Percentiles rank a stretch among this genome's conserved stretches.
These are phyloP conservation scores for Xyrichtys novacula DNA, from an alignment of 2,797 vertebrate species.

Conservation along the genomic window DNA sequence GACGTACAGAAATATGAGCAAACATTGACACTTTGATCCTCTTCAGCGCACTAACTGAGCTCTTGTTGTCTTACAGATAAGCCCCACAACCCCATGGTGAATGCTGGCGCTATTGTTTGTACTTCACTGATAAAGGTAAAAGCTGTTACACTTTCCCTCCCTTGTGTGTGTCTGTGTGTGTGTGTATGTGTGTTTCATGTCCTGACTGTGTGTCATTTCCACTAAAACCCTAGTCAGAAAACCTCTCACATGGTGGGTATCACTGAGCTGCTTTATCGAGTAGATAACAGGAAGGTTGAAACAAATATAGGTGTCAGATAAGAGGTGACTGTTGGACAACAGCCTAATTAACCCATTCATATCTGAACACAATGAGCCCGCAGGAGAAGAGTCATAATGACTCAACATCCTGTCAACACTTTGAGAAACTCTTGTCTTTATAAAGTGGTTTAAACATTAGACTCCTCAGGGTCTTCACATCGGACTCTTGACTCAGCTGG, in stretches of 20 bases:
- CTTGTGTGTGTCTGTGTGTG: constrained; percentile 23
- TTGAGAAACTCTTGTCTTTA: neutral
- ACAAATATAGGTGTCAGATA: constrained; percentile 31
- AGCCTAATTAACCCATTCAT: constrained; percentile 15
- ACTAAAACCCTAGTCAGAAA: constrained; percentile 14
- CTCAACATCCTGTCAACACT: constrained; percentile 19
- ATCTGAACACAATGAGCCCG: constrained; percentile 19
- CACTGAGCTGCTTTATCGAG: constrained; percentile 43
- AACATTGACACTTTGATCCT: constrained; percentile 36
- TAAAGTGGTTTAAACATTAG: neutral
- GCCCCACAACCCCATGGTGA: constrained; percentile 99
- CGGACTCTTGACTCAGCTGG: constrained; percentile 39
- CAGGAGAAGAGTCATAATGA: neutral
- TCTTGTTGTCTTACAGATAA: constrained; percentile 88
- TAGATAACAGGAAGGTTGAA: constrained; percentile 28
- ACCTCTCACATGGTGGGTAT: constrained; percentile 12
- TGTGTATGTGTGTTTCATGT: too few species aligned
- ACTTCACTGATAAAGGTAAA: constrained; percentile 99
- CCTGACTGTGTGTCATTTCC: constrained; percentile 32
- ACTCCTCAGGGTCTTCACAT: constrained; percentile 1
- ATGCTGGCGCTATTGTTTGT: constrained; percentile 97
- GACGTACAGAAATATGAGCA: rapidly evolving
- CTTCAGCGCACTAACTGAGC: constrained; percentile 16
- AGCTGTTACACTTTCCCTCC: neutral
- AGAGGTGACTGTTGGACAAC: constrained; percentile 17